These are phyloP conservation scores for Paraescarpia echinospica DNA, from an alignment of 1,140 invertebrate genomes.

Conservation along the genomic window DNA sequence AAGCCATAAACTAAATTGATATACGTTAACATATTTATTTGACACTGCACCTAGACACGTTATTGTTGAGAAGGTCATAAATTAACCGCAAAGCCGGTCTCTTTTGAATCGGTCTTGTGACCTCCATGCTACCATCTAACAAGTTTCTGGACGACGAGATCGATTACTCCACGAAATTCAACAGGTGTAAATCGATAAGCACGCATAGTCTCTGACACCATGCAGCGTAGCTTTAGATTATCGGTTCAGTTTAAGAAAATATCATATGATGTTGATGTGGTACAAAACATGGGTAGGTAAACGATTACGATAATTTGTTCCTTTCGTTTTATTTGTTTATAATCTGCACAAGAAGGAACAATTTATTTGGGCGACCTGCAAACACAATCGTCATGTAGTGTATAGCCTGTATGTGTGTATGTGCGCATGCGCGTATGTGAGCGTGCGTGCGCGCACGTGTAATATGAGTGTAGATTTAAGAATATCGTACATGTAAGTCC, in stretches of 20 bases:
- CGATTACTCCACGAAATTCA: not conserved
- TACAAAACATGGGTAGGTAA: not conserved
- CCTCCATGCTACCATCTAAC: not conserved
- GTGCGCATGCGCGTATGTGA: too few relatives aligned
- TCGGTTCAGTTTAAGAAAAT: not conserved
- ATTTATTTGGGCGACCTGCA: not conserved
- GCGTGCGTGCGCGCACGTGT: too few relatives aligned
- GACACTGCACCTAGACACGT: not conserved
- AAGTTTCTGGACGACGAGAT: not conserved
- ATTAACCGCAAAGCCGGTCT: not conserved
- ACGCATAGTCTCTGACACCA: too few relatives aligned
- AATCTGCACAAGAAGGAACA: not conserved
- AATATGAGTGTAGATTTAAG: too few relatives aligned
- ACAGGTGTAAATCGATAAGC: not conserved
- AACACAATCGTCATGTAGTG: not conserved
- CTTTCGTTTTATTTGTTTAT: not conserved
- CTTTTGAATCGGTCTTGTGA: not conserved
- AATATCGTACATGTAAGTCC: too few relatives aligned
- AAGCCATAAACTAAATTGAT: not conserved
- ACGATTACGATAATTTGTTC: not conserved
- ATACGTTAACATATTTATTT: not conserved
- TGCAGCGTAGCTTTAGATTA: not conserved
- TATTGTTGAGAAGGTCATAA: not conserved
- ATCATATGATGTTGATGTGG: not conserved
- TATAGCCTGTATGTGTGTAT: too few relatives aligned